Evolutionary conservation across 2,888 invertebrate species (phyloP), one percentile per base, ranked within the genome.

Genomic region (Orchesellides sinensis): DNA sequence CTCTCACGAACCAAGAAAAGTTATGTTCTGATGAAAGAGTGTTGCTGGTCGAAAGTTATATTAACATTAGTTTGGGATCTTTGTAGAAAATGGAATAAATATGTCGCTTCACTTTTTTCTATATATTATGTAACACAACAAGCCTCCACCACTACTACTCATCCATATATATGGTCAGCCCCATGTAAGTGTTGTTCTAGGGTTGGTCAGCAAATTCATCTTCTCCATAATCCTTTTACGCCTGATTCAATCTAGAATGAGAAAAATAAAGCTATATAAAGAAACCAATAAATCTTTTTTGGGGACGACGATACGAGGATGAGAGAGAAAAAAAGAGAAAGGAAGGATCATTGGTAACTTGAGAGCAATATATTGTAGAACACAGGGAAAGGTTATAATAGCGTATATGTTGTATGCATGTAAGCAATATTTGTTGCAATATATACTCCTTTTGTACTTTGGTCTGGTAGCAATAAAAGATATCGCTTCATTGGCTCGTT

Each of bases 241-340:
- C 80, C 80, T 80, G 80, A 80, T 81, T 74, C 81, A 81, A 81
- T 81, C 81, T 81, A 61, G 59, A 81, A 81, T 81, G 81, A 81
- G 81, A 81, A 68, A 78, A 80, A 80, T 72, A 80, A 81, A 81
- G 74, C 81, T 61, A 74, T 68, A 80, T 80, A 81, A 74, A 61
- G 25, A 74, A 81, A 59, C 81, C 81, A 81, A 81, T 81, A 81
- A 81, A 81, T 81, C 81, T 81, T 73, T 80, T 54, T 25, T 40
- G 35, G 23, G 54, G 49, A 69, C n/a, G 10, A 45, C 23, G 21
- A 49, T 10, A 49, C 65, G 17, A 21, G 17, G 54, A 54, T 21
- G 25, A 23, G 68, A 52, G 32, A 65, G 29, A 40, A 49, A 25
- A 52, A 56, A 78, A 40, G 21, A 14, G 40, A 54, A 47, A 65